Conservation (phyloP, 2,888 invertebrate genomes). For the Tenthredo distinguenda region DNA sequence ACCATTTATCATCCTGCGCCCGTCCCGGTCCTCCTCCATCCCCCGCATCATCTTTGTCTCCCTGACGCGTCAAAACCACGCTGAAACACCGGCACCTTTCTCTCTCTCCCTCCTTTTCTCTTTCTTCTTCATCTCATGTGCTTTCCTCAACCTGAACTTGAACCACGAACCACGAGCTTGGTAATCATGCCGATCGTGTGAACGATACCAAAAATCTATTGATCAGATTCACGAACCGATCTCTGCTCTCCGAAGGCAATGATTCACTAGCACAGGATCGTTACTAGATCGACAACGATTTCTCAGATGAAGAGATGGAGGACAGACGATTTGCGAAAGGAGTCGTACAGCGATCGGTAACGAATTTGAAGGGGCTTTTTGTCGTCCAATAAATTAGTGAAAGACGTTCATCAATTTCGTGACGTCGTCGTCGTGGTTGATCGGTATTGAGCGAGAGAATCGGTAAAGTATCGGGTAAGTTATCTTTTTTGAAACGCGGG, state of each 20-base stretch:
- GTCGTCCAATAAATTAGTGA: conserved; percentile 75
- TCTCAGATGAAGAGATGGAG: not conserved
- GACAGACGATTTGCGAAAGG: not conserved
- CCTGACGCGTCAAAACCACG: conserved; percentile 52
- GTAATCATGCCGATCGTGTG: conserved; percentile 62
- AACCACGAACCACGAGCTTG: conserved; percentile 54
- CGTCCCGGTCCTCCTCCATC: conserved; percentile 53
- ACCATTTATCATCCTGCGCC: conserved; percentile 73
- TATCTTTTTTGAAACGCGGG: conserved; percentile 30
- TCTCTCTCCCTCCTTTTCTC: not conserved
- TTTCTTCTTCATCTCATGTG: not conserved
- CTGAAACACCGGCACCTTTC: conserved; percentile 49
- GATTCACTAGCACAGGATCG: not conserved
- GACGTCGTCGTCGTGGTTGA: conserved; percentile 57
- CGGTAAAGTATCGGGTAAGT: conserved; percentile 28
- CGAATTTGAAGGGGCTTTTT: not conserved
- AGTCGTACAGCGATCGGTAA: not conserved
- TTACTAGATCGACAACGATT: not conserved
- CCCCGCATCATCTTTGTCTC: conserved; percentile 51
- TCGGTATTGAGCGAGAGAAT: conserved; percentile 38
- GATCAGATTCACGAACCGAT: conserved; percentile 12
- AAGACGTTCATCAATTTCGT: conserved; percentile 77
- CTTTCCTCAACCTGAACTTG: conserved; percentile 46
- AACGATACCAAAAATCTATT: conserved; percentile 59
- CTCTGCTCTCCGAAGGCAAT: not conserved